phyloP scores from a whole-genome alignment of 2,888 invertebrate genomes.

The Chrysotoxum bicinctum region DNA sequence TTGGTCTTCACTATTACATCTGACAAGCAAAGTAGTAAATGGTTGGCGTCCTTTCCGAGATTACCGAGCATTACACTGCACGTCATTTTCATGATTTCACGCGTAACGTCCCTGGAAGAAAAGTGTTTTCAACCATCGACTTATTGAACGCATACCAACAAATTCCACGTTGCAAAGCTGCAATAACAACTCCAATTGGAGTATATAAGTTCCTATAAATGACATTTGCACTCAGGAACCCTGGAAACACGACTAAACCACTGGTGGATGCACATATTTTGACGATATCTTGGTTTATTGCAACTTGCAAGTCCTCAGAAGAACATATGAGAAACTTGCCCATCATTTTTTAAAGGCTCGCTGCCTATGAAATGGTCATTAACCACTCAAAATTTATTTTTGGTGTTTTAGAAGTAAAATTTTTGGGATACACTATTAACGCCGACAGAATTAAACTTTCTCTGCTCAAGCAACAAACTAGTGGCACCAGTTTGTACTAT shows the following conservation, averaged over 20 bases:
- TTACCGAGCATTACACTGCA: neutral
- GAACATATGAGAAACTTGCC: too few relatives aligned
- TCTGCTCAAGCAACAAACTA: too few relatives aligned
- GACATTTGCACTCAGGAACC: conserved; percentile 6
- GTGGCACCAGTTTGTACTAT: too few relatives aligned
- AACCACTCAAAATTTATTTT: neutral
- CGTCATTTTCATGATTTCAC: too few relatives aligned
- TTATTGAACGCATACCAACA: too few relatives aligned
- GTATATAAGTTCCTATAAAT: neutral
- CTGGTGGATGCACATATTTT: neutral
- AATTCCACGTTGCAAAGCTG: too few relatives aligned
- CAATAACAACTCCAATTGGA: too few relatives aligned
- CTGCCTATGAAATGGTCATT: neutral
- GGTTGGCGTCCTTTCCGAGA: neutral
- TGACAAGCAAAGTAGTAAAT: neutral
- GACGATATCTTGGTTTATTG: too few relatives aligned
- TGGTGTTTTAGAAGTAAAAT: conserved; percentile 2
- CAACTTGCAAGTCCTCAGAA: too few relatives aligned
- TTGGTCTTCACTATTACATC: neutral
- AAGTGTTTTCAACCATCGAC: too few relatives aligned
- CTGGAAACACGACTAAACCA: neutral
- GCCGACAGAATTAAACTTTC: neutral
- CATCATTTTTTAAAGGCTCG: too few relatives aligned
- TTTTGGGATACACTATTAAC: neutral
- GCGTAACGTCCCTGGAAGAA: too few relatives aligned